Conservation (phyloP, 64 coral and sea anemone species). For the Platygyra sinensis region DNA sequence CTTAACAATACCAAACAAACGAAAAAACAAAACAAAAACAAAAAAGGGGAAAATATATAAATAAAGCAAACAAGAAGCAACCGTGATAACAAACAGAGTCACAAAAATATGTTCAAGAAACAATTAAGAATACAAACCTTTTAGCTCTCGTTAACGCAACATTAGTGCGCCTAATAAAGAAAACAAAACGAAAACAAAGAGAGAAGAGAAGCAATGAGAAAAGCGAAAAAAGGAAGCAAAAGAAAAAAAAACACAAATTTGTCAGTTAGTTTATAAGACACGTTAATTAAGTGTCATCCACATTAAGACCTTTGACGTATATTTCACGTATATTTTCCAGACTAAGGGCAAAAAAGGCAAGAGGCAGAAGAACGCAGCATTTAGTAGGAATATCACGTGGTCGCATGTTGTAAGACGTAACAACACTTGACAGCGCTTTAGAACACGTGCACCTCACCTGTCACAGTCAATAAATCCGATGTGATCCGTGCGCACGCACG, state of each 20-base stretch:
- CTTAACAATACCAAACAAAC: conserved; percentile 25
- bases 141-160: conserved; percentile 96
- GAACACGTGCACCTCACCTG: conserved; percentile 51
- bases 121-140: conserved; percentile 55
- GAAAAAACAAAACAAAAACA: background rate
- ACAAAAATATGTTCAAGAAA: too few relatives aligned
- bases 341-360: too few relatives aligned
- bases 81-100: too few relatives aligned
- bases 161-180: conserved; percentile 78
- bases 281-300: too few relatives aligned
- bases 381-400: background rate
- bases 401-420: background rate
- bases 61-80: background rate
- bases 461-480: conserved; percentile 96
- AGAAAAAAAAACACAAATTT: background rate
- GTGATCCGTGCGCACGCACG: conserved; percentile 91
- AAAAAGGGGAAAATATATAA: too few relatives aligned
- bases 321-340: too few relatives aligned
- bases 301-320: too few relatives aligned
- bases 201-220: background rate
- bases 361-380: too few relatives aligned
- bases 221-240: background rate
- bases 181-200: background rate
- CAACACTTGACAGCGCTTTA: background rate
- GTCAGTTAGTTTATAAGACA: too few relatives aligned